Evolutionary conservation across 2,797 vertebrate genomes (phyloP).

Genomic region (Triplophysa bombifrons): DNA sequence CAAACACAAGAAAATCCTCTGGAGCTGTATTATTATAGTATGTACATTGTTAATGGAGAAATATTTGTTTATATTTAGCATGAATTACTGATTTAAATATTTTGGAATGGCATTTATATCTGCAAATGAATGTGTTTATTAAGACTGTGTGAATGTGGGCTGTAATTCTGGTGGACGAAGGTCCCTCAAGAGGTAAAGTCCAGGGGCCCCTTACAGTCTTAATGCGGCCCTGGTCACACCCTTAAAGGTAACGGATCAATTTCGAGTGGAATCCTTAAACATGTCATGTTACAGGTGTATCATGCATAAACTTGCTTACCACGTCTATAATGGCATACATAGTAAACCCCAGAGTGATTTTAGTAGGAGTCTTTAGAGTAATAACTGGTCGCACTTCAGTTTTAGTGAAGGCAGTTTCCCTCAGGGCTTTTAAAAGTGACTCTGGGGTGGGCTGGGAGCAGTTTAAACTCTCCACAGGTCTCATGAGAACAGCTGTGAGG

Average conservation of each 20-base stretch:
- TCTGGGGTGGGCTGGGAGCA: conserved; percentile 40
- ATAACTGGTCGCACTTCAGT: conserved; percentile 50
- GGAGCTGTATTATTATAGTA: no score
- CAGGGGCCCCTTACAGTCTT: no score
- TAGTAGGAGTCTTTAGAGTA: conserved; percentile 46
- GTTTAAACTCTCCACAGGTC: conserved; percentile 13
- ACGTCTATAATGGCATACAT: conserved; percentile 60
- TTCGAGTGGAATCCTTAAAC: neutral
- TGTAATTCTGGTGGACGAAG: no score
- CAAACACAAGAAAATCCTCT: no score
- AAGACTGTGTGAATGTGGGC: no score
- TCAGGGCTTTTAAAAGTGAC: conserved; percentile 36
- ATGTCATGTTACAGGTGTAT: neutral
- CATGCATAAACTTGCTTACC: conserved; percentile 38
- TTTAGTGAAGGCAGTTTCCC: conserved; percentile 39
- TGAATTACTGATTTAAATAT: no score
- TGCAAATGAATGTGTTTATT: no score
- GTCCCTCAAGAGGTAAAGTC: no score
- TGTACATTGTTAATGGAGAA: no score
- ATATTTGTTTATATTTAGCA: no score
- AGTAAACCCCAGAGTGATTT: conserved; percentile 55
- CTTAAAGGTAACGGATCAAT: neutral
- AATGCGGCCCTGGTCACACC: no score
- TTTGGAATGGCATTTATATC: no score
- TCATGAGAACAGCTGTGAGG: neutral